phyloP scores from a whole-genome alignment of 2,113 vertebrate species.

The Coturnix japonica region DNA sequence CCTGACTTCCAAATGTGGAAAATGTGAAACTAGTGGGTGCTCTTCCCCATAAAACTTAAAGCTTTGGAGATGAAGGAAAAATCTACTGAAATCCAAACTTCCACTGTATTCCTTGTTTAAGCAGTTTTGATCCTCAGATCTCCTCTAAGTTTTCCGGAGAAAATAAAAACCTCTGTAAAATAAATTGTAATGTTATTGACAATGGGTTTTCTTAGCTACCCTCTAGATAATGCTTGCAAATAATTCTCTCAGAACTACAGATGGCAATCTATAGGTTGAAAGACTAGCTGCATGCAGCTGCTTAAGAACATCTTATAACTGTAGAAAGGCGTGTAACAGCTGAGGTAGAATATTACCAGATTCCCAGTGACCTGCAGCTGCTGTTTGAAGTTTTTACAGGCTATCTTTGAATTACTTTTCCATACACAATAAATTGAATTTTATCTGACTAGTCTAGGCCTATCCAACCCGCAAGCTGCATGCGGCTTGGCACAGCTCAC shows the following conservation, averaged over 20 bases:
- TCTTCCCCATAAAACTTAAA: background rate
- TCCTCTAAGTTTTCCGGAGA: background rate
- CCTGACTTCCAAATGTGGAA: background rate
- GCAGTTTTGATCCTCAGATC: background rate
- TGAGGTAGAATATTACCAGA: background rate
- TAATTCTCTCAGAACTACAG: background rate
- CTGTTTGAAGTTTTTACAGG: background rate
- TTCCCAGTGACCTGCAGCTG: background rate
- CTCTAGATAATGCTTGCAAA: background rate
- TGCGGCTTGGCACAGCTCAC: too few species aligned
- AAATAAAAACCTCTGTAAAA: background rate
- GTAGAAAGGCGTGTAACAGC: background rate
- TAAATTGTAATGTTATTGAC: background rate
- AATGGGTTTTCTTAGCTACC: background rate
- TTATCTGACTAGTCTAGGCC: background rate
- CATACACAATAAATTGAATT: background rate
- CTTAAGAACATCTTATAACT: background rate
- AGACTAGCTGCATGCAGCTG: background rate
- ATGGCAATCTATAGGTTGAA: background rate
- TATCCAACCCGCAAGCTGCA: too few species aligned
- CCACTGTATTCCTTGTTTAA: background rate
- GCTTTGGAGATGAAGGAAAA: background rate
- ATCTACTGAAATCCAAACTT: background rate
- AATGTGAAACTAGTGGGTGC: background rate
- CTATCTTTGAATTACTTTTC: background rate